Evolutionary conservation across 2,797 vertebrate genomes (phyloP).

Genomic region (Chromis chromis): DNA sequence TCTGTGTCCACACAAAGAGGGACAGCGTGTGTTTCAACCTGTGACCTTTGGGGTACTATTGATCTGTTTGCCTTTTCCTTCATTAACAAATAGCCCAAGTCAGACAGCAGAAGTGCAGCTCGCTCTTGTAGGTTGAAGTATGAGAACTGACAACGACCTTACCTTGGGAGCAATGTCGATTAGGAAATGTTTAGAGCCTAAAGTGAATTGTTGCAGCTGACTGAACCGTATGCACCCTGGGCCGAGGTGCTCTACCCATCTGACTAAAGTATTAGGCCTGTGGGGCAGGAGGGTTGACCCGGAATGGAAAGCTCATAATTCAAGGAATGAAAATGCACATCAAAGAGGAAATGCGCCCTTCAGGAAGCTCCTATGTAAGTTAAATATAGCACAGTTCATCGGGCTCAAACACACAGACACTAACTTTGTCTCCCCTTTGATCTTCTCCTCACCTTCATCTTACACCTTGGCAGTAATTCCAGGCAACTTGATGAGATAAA

Average conservation of each 20-base stretch:
- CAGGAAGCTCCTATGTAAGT: conserved; percentile 31
- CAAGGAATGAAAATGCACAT: conserved; percentile 56
- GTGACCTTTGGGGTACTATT: conserved; percentile 61
- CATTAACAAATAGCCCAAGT: conserved; percentile 62
- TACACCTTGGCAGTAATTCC: conserved; percentile 5
- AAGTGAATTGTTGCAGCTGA: conserved; percentile 54
- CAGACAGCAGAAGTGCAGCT: conserved; percentile 24
- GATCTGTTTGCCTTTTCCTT: conserved; percentile 57
- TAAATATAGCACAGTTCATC: conserved; percentile 43
- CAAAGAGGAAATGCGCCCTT: conserved; percentile 46
- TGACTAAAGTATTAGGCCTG: conserved; percentile 45
- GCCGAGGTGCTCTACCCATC: conserved; percentile 38
- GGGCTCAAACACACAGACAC: conserved; percentile 9
- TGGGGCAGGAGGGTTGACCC: conserved; percentile 40
- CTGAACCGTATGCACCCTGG: conserved; percentile 33
- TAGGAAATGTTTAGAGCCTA: conserved; percentile 41
- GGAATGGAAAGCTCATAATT: conserved; percentile 55
- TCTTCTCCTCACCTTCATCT: conserved; percentile 27
- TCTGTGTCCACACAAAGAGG: conserved; percentile 14
- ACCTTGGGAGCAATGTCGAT: conserved; percentile 51
- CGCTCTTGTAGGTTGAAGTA: conserved; percentile 46
- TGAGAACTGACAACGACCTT: conserved; percentile 62
- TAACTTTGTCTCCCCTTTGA: conserved; percentile 25
- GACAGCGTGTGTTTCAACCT: conserved; percentile 22
- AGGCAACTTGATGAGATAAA: not conserved